These are phyloP conservation scores for Trachurus trachurus DNA, from an alignment of 2,797 vertebrate species.

Conservation along the genomic window DNA sequence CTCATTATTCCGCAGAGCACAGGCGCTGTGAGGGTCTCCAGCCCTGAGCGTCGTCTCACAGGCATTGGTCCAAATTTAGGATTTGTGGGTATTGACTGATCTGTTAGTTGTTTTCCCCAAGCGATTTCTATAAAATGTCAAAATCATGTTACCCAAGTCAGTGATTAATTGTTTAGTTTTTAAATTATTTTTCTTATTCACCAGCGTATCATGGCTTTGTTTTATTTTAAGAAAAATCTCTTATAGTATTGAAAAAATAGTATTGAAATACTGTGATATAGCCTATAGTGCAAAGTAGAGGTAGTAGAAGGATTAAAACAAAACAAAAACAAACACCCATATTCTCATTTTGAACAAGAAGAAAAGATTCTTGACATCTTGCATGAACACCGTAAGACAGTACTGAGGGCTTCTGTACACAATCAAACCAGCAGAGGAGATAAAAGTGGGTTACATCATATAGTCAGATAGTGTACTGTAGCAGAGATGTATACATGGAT, in stretches of 20 bases:
- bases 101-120: background rate
- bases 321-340: too few relatives aligned
- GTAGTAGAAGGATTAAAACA: too few relatives aligned
- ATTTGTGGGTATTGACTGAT: background rate
- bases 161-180: background rate
- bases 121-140: background rate
- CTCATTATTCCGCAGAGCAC: conserved; percentile 72
- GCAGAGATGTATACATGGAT: background rate
- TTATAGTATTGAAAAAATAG: too few relatives aligned
- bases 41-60: conserved; percentile 29
- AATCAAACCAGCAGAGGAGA: background rate
- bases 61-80: background rate
- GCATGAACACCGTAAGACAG: background rate
- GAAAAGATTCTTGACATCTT: too few relatives aligned
- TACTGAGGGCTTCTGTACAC: background rate
- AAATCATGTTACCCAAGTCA: background rate
- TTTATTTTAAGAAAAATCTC: too few relatives aligned
- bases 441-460: background rate
- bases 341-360: too few relatives aligned
- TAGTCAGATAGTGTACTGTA: background rate
- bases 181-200: background rate
- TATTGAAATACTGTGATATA: too few relatives aligned
- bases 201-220: too few relatives aligned
- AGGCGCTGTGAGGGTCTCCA: conserved; percentile 18
- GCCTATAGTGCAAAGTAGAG: too few relatives aligned